phyloP scores from a whole-genome alignment of 2,113 vertebrate species.

The Brachirus orientalis region DNA sequence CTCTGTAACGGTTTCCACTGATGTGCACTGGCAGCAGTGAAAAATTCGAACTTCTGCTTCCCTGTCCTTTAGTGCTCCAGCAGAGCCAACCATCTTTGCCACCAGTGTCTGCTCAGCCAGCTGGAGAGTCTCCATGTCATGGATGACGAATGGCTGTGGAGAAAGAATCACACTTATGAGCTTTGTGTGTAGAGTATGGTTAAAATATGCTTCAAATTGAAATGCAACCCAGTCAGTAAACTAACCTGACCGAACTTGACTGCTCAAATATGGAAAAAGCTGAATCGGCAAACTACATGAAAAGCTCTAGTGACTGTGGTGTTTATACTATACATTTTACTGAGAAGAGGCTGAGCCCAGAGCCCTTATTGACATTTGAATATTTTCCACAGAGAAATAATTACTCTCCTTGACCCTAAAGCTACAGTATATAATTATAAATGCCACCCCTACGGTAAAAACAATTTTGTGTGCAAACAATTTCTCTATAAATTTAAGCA shows the following conservation, averaged over 20 bases:
- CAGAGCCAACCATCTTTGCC: constrained; percentile 90
- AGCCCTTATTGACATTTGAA: constrained; percentile 22
- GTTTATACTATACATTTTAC: constrained; percentile 30
- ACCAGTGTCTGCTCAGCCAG: constrained; percentile 95
- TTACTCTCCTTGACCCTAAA: constrained; percentile 4
- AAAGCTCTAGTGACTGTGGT: constrained; percentile 16
- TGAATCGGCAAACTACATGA: constrained; percentile 34
- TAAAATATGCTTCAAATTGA: constrained; percentile 7
- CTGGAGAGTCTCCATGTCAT: constrained; percentile 97
- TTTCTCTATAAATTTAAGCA: too few relatives aligned
- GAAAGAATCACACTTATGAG: constrained; percentile 1
- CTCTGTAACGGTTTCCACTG: constrained; percentile 94
- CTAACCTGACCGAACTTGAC: constrained; percentile 13
- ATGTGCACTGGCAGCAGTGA: constrained; percentile 97
- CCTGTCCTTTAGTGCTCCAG: constrained; percentile 86
- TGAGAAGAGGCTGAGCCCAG: constrained; percentile 1
- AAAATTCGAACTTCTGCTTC: constrained; percentile 95
- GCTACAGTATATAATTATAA: background rate
- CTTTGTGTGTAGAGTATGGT: background rate
- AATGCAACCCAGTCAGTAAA: constrained; percentile 10
- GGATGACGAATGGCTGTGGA: constrained; percentile 94
- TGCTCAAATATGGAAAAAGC: constrained; percentile 31
- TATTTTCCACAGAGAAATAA: constrained; percentile 23
- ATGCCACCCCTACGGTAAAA: background rate
- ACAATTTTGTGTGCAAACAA: background rate